A percentile compares a stretch with the other conserved stretches of the same genome.
phyloP scores from a whole-genome alignment of 1,140 invertebrate genomes.

The Hylyphantes graminicola region DNA sequence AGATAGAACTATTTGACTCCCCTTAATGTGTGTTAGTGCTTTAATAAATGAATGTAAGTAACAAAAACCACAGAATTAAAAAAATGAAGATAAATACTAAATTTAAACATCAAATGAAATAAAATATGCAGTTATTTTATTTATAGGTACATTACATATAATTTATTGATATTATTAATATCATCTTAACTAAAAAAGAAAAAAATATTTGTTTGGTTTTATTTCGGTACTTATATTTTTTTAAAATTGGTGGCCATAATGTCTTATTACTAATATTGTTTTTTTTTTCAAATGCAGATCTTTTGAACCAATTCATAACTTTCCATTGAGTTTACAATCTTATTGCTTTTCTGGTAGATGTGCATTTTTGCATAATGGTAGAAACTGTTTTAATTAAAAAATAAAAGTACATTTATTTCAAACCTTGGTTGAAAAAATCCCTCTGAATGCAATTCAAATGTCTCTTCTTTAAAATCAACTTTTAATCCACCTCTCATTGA shows the following conservation, averaged over 20 bases:
- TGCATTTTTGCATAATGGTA: neutral
- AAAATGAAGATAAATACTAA: no score
- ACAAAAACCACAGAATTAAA: no score
- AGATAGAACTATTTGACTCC: no score
- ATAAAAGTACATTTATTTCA: neutral
- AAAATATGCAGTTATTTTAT: neutral
- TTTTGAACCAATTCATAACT: no score
- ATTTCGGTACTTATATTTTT: no score
- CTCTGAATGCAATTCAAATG: neutral
- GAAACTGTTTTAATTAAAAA: neutral
- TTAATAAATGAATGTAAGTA: no score
- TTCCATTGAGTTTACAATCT: neutral
- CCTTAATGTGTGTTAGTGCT: no score
- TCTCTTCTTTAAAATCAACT: neutral
- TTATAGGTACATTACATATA: neutral
- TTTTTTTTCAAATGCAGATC: no score
- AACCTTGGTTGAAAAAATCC: conserved; percentile 38
- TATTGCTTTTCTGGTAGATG: neutral
- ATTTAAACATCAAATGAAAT: neutral
- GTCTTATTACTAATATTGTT: no score
- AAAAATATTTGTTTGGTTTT: no score
- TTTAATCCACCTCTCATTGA: conserved; percentile 31
- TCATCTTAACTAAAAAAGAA: no score
- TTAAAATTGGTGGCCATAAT: no score
- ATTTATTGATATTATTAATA: neutral